Base-by-base conservation (phyloP, 2,113 vertebrate species). In the Bos taurus region DNA sequence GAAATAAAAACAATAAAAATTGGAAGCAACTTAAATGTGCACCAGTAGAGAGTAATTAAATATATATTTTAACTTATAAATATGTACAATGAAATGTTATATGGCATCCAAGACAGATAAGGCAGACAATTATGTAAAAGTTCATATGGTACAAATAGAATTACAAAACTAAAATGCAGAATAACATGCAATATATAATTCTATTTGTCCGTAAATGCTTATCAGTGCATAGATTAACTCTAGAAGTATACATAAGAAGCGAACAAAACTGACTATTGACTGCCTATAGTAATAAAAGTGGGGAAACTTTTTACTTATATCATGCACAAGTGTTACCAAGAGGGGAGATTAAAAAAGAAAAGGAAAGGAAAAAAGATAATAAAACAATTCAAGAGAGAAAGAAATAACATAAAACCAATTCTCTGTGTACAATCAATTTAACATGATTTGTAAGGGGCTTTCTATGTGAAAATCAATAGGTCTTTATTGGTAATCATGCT, bases 61-160 rank as follows among this genome's bases (percentile, higher is more conserved):
- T 90, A 59, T n/a, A n/a, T 62, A 64, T 52, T 81, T 86, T 87
- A 92, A 67, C 17, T 95, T 96, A 90, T 56, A 89, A 81, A 97
- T 81, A 88, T 57, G 3, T 57, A 43, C 8, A 50, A 43, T 52
- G 28, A 97, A 95, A 84, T 85, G 36, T 81, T 48, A 43, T 4
- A 50, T 9, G 74, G 11, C 7, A 81, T 62, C 84, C 96, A 54
- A 88, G 17, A 92, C 87, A 9, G 19, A 46, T n/a, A 94, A 93
- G 36, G 5, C 30, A 71, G 25, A 7, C 12, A 74, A 46, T 28
- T 50, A 36, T 3, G 15, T 52, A 82, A 74, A 96, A 84, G 7
- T 46, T 84, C 30, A 36, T 56, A 57, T 16, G 71, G 64, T 6
- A 50, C 4, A 90, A 74, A 40, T 64, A 25, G 88, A 81, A 64